phyloP scores from a whole-genome alignment of 2,797 vertebrate species.

The Enteromius unitaeniatus region DNA sequence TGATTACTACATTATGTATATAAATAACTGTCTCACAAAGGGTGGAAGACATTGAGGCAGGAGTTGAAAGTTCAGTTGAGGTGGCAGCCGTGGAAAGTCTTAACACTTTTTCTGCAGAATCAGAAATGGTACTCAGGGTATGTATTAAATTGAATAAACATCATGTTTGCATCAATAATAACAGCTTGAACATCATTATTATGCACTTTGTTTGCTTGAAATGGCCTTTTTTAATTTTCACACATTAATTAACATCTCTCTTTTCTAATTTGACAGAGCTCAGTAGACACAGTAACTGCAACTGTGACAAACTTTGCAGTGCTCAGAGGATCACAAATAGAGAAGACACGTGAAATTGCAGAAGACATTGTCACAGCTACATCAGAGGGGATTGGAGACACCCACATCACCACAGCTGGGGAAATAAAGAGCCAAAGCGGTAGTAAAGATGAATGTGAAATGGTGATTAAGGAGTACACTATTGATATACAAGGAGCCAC shows the following conservation, averaged over 20 bases:
- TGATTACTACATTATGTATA: background rate
- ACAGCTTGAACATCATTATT: constrained; percentile 3
- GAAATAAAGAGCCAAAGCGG: constrained; percentile 25
- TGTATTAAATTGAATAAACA: background rate
- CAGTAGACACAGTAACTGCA: constrained; percentile 26
- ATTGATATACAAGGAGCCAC: constrained; percentile 32
- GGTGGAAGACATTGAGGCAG: constrained; percentile 64
- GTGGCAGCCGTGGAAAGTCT: background rate
- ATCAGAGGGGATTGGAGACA: constrained; percentile 24
- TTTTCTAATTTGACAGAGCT: constrained; percentile 55
- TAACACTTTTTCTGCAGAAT: background rate
- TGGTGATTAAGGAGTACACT: background rate
- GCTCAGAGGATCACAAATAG: constrained; percentile 39
- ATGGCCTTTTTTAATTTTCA: background rate
- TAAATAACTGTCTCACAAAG: constrained; percentile 52
- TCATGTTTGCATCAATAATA: background rate
- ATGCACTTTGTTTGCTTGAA: background rate
- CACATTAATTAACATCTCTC: constrained; percentile 6
- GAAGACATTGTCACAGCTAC: constrained; percentile 27
- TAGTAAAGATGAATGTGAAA: constrained; percentile 18
- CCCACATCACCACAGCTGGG: constrained; percentile 18
- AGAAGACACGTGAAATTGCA: constrained; percentile 20
- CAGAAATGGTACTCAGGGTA: constrained; percentile 40
- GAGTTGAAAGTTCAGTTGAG: constrained; percentile 39
- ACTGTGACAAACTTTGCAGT: constrained; percentile 1